Base-by-base conservation (phyloP, 2,888 invertebrate genomes). In the Agriopis marginaria region DNA sequence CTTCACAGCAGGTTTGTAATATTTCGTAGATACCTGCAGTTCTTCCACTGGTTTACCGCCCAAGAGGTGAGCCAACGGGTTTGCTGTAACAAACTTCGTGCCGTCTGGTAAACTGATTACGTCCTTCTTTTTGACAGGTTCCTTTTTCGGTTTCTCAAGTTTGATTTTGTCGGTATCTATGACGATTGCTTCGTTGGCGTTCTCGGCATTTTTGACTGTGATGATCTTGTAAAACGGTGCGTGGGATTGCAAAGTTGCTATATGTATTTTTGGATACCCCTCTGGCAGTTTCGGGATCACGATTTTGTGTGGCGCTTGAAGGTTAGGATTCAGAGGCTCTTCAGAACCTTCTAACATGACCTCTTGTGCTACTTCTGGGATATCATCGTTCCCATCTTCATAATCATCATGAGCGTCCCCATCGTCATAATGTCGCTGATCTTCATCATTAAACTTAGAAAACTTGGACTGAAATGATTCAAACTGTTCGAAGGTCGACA, bases 181-280 rank as follows among this genome's bases (percentile, higher is more conserved):
- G 10, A 66, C 32, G 17, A 66, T 63, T 0, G 76, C 66, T 7
- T 77, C 66, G 0, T 77, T 70, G 3, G 84, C 14, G 0, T 86
- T 79, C 0, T 89, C 86, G 2, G 14, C 12, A 32, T 62, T 62
- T 4, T 87, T 84, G 0, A 91, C 81, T 75, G 89, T 91, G 0
- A 93, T 86, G 0, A 94, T 93, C 61, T 92, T 94, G 71, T 79
- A 94, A 63, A 62, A 94, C 0, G 93, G 93, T 0, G 93, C 92
- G 71, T 90, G 79, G 0, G 89, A 77, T 8, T 85, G 76, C 6
- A 93, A 64, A 44, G 91, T 91, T 0, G 89, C 93, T 1, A 94
- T 89, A 1, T 82, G 79, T 0, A 92, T 75, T 0, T 87, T 80
- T 0, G 83, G 79, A 5, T 82, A 82, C 0, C 81, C 78, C 0